Conservation (phyloP, 2,888 invertebrate species). For the Prosapia bicincta region DNA sequence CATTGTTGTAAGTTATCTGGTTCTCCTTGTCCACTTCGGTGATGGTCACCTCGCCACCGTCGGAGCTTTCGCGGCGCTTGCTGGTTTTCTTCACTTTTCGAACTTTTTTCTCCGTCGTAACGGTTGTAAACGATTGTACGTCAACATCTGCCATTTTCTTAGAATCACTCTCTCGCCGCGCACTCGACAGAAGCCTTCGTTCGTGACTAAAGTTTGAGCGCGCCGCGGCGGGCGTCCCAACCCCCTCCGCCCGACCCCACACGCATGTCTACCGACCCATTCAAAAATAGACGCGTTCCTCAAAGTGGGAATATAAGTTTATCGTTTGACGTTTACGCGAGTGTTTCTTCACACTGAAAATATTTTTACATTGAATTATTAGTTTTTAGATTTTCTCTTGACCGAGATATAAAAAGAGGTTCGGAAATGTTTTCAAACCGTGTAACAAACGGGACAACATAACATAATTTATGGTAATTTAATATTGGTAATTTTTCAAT, state of each 20-base stretch:
- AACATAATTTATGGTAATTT: too few relatives aligned
- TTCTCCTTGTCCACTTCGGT: slow-evolving; percentile 66
- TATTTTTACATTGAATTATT: background rate
- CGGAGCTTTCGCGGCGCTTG: slow-evolving; percentile 63
- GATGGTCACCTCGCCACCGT: slow-evolving; percentile 66
- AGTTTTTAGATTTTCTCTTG: too few relatives aligned
- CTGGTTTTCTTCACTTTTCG: slow-evolving; percentile 89
- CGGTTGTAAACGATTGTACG: slow-evolving; percentile 76
- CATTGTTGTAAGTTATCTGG: slow-evolving; percentile 51
- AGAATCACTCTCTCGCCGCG: background rate
- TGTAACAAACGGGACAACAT: too few relatives aligned
- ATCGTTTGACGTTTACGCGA: slow-evolving; percentile 15
- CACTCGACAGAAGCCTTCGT: slow-evolving; percentile 14
- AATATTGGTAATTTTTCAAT: too few relatives aligned
- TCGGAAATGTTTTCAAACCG: too few relatives aligned
- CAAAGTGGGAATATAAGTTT: slow-evolving; percentile 32
- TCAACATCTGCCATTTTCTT: slow-evolving; percentile 82
- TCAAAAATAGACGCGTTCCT: slow-evolving; percentile 25
- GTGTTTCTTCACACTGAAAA: background rate
- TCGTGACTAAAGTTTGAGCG: slow-evolving; percentile 22
- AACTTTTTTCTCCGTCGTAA: slow-evolving; percentile 75
- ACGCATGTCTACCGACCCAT: slow-evolving; percentile 20
- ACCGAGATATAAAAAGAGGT: too few relatives aligned
- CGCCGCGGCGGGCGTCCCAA: slow-evolving; percentile 20
- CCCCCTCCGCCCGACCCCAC: slow-evolving; percentile 34